Evolutionary conservation across 2,888 invertebrate species (phyloP), one percentile per base, ranked within the genome.

Genomic region (Tetranychus truncatus): DNA sequence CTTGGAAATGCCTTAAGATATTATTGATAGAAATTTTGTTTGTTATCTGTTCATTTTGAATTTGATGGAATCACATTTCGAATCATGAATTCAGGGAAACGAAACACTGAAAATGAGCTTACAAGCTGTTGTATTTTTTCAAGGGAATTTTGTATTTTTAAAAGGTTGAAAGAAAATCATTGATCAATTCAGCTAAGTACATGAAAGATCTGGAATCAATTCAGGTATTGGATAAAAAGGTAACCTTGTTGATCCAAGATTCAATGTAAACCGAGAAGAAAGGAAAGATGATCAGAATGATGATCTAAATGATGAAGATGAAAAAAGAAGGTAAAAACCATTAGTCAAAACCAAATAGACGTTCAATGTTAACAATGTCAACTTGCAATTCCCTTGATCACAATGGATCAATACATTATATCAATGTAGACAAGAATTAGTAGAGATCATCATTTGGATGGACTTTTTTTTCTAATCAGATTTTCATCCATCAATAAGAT

Each of bases 151-250:
- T 34, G 34, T 34, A 34, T 5, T 34, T 34, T 34, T 34, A 34
- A 34, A 34, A 34, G 34, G 34, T 34, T 34, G 34, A 34, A 34
- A 34, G 34, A 5, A 24, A 34, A 34, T 34, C 34, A 34, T 34
- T 34, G 34, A 34, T 34, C 34, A 34, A 34, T 34, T 34, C 34
- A 34, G 34, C 34, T 5, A 34, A 34, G 34, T 34, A 34, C 34
- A 34, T 34, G 34, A 34, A 34, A 34, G 34, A 34, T 77, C 76
- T 67, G 76, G 72, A 74, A 81, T 80, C 18, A 81, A 80, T 83
- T 92, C 91, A 81, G 89, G 90, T 79, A 94, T 85, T 75, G 94
- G 85, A 84, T 94, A 92, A 76, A 91, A 73, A 94, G 87, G 82
- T 94, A 94, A 82, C 92, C 91, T 91, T 91, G 85, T 6, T 20